These are phyloP conservation scores for Hirtodrosophila confusa DNA, from an alignment of 2,888 invertebrate genomes.

Conservation along the genomic window DNA sequence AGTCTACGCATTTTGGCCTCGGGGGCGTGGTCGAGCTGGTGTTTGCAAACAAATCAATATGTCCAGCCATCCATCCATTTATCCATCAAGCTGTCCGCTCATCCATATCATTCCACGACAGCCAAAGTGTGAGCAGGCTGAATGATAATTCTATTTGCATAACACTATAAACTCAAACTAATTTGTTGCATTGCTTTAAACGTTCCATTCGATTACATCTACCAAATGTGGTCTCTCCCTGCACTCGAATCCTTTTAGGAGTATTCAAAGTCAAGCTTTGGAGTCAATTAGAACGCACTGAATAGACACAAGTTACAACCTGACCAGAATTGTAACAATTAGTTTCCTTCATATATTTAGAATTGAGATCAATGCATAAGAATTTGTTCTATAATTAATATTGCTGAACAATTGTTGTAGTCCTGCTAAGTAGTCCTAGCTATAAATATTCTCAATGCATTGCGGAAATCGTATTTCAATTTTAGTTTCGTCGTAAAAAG, in stretches of 20 bases:
- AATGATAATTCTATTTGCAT: conserved; percentile 69
- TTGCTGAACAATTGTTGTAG: too few relatives aligned
- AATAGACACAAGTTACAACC: too few relatives aligned
- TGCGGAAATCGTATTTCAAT: too few relatives aligned
- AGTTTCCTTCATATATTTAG: too few relatives aligned
- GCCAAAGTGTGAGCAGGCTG: conserved; percentile 33
- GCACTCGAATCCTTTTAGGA: neutral
- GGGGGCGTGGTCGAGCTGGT: conserved; percentile 28
- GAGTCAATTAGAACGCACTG: too few relatives aligned
- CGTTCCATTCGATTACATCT: conserved; percentile 4
- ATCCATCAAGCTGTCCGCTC: conserved; percentile 41
- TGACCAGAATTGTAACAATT: too few relatives aligned
- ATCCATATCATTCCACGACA: conserved; percentile 29
- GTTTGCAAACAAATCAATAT: conserved; percentile 68
- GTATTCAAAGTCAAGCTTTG: neutral
- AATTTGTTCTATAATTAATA: too few relatives aligned
- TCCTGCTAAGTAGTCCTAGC: too few relatives aligned
- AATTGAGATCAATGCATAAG: too few relatives aligned
- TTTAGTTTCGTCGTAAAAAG: too few relatives aligned
- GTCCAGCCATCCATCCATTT: conserved; percentile 41
- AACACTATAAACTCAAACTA: conserved; percentile 56
- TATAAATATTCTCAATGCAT: too few relatives aligned
- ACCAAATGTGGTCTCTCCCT: neutral
- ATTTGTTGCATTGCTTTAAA: conserved; percentile 6
- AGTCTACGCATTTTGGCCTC: conserved; percentile 38